Conservation (phyloP, 2,888 invertebrate genomes). For the Lacanobia oleracea region DNA sequence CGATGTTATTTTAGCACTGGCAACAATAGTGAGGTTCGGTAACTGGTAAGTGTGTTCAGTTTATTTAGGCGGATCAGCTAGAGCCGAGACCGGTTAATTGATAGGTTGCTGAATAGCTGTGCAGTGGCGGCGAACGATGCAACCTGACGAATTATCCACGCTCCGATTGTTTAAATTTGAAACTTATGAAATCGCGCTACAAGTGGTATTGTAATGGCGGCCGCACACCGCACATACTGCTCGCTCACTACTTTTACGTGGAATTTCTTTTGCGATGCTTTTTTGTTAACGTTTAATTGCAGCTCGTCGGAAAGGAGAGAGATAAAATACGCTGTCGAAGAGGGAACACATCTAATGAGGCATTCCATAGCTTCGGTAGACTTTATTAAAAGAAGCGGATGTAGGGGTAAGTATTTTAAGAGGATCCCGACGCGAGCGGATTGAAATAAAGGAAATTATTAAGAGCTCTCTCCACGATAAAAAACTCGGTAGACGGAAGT, state of each 20-base stretch:
- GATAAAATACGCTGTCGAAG: slow-evolving; percentile 84
- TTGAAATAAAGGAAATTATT: slow-evolving; percentile 90
- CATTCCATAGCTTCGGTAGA: slow-evolving; percentile 87
- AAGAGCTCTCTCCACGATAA: slow-evolving; percentile 84
- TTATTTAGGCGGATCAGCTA: slow-evolving; percentile 85
- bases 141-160: slow-evolving; percentile 85
- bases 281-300: slow-evolving; percentile 86
- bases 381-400: slow-evolving; percentile 90
- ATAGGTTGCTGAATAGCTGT: slow-evolving; percentile 87
- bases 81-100: slow-evolving; percentile 81
- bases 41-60: slow-evolving; percentile 72
- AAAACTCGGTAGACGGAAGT: slow-evolving; percentile 87
- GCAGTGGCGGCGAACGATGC: slow-evolving; percentile 87
- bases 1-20: slow-evolving; percentile 84
- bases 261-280: slow-evolving; percentile 83
- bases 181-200: slow-evolving; percentile 86
- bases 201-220: slow-evolving; percentile 78
- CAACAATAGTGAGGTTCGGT: slow-evolving; percentile 68
- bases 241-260: slow-evolving; percentile 80
- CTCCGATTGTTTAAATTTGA: slow-evolving; percentile 88
- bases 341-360: slow-evolving; percentile 82
- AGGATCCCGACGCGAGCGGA: slow-evolving; percentile 87
- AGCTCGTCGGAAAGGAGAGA: slow-evolving; percentile 81
- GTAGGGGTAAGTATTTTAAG: slow-evolving; percentile 90
- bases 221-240: slow-evolving; percentile 68